Evolutionary conservation across 2,888 invertebrate species (phyloP).

Genomic region (Trichopria drosophilae): DNA sequence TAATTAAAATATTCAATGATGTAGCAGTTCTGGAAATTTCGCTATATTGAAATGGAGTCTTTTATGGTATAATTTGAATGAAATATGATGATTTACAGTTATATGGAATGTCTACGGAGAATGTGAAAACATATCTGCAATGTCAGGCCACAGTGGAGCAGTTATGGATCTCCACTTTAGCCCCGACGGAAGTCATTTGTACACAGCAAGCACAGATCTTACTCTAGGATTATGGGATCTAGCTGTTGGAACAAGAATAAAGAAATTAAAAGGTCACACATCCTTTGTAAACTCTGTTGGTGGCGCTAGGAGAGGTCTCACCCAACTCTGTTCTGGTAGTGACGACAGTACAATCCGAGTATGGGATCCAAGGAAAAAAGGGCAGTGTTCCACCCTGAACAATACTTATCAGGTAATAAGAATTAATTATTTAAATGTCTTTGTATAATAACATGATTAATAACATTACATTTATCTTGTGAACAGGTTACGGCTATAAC

Average conservation of each 20-base stretch:
- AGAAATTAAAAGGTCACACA: slow-evolving; percentile 84
- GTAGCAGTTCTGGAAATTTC: too few relatives aligned
- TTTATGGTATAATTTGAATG: too few relatives aligned
- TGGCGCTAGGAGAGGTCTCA: slow-evolving; percentile 85
- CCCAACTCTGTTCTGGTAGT: slow-evolving; percentile 87
- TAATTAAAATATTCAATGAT: too few relatives aligned
- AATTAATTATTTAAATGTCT: neutral
- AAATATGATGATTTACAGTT: slow-evolving; percentile 62
- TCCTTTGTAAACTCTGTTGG: slow-evolving; percentile 73
- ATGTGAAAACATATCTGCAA: slow-evolving; percentile 92
- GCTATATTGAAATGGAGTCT: too few relatives aligned
- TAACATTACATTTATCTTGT: neutral
- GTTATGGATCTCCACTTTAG: slow-evolving; percentile 91
- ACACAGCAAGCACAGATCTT: slow-evolving; percentile 92
- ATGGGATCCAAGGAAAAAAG: slow-evolving; percentile 90
- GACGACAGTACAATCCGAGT: slow-evolving; percentile 93
- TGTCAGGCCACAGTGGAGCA: slow-evolving; percentile 94
- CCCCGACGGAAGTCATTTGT: slow-evolving; percentile 80
- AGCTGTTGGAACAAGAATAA: slow-evolving; percentile 81
- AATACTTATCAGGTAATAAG: slow-evolving; percentile 67
- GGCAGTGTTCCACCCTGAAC: slow-evolving; percentile 73
- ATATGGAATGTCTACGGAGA: slow-evolving; percentile 98
- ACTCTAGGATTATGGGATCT: slow-evolving; percentile 96
- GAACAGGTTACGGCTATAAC: slow-evolving; percentile 76
- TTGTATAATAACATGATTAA: neutral